A percentile compares a stretch with the other conserved stretches of the same genome.
phyloP scores from a whole-genome alignment of 2,888 invertebrate genomes.

The Leucophora obtusa region DNA sequence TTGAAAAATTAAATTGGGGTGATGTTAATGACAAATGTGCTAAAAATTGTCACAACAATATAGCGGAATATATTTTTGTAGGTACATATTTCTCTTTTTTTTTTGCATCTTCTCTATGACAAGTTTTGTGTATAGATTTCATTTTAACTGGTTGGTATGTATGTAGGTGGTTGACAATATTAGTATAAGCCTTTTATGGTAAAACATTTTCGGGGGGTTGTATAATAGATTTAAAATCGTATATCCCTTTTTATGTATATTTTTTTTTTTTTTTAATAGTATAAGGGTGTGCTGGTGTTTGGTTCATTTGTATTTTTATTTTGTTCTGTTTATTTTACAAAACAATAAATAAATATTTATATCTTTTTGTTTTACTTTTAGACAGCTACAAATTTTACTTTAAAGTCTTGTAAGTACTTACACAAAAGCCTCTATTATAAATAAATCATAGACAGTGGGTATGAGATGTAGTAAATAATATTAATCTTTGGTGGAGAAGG shows the following conservation, averaged over 20 bases:
- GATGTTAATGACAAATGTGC: constrained; percentile 55
- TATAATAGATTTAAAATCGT: constrained; percentile 1
- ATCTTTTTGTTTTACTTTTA: neutral
- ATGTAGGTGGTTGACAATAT: constrained; percentile 4
- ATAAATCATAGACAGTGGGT: constrained; percentile 36
- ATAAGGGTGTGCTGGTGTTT: neutral
- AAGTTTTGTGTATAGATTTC: neutral
- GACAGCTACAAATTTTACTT: constrained; percentile 8
- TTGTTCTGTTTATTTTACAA: constrained; percentile 13
- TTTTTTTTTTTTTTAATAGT: neutral
- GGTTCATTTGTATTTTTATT: constrained; percentile 11
- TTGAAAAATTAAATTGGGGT: constrained; percentile 52
- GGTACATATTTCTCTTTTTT: neutral
- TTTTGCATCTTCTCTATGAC: neutral
- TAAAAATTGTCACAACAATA: constrained; percentile 57
- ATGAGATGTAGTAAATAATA: neutral
- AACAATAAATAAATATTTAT: constrained; percentile 15
- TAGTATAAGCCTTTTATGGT: neutral
- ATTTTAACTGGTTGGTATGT: neutral
- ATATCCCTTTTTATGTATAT: neutral
- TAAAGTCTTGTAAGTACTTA: constrained; percentile 17
- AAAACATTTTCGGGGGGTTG: neutral
- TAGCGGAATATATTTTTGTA: neutral
- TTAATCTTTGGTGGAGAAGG: neutral
- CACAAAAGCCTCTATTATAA: constrained; percentile 13